phyloP scores from a whole-genome alignment of 1,140 invertebrate species.

The Hylyphantes graminicola region DNA sequence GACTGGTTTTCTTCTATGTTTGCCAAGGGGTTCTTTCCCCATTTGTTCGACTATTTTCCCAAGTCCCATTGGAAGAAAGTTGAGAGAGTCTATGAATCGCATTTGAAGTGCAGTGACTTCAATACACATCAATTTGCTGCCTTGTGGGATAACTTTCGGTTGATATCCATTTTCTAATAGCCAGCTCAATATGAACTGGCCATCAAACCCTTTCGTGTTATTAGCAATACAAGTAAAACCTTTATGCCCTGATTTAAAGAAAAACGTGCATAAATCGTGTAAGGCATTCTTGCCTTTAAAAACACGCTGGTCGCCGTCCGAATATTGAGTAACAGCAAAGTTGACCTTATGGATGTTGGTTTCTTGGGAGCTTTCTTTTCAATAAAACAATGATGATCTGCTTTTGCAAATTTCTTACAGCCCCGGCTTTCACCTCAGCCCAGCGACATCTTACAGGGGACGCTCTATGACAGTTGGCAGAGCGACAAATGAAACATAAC shows the following conservation, averaged over 20 bases:
- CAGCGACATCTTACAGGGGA: too few species aligned
- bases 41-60: slow-evolving; percentile 19
- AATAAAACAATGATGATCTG: not conserved
- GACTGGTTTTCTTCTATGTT: slow-evolving; percentile 44
- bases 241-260: too few species aligned
- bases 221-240: too few species aligned
- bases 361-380: not conserved
- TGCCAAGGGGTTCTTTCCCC: slow-evolving; percentile 24
- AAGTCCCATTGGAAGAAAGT: slow-evolving; percentile 55
- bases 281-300: too few species aligned
- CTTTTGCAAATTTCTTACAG: not conserved
- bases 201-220: too few species aligned
- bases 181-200: too few species aligned
- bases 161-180: too few species aligned
- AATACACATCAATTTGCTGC: not conserved
- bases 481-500: too few species aligned
- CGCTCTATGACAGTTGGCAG: too few species aligned
- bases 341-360: not conserved
- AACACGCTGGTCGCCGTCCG: too few species aligned
- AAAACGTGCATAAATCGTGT: too few species aligned
- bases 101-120: not conserved
- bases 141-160: too few species aligned
- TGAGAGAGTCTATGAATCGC: slow-evolving; percentile 5
- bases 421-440: not conserved
- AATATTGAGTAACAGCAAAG: slow-evolving; percentile 14